A percentile compares a stretch with the other conserved stretches of the same genome.
These are phyloP conservation scores for Sepioteuthis lessoniana DNA, from an alignment of 2,888 invertebrate genomes.

Conservation along the genomic window DNA sequence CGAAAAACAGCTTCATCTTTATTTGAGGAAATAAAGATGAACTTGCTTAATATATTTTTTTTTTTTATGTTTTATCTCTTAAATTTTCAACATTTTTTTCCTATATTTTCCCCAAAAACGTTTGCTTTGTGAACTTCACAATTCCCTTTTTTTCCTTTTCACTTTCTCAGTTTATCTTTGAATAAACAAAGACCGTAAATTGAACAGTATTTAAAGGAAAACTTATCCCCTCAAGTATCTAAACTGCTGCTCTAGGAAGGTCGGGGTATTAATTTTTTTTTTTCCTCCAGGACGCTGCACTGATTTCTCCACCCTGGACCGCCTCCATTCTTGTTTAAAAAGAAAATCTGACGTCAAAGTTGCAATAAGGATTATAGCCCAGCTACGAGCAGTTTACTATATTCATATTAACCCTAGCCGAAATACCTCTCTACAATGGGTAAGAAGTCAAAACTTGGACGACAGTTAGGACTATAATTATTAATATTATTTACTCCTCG, in stretches of 20 bases:
- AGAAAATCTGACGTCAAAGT: neutral
- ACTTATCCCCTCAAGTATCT: neutral
- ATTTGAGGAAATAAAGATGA: too few species aligned
- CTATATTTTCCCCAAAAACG: neutral
- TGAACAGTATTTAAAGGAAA: neutral
- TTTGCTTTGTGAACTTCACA: neutral
- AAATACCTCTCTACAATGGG: too few species aligned
- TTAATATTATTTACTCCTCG: too few species aligned
- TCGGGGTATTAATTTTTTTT: neutral
- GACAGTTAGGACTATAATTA: too few species aligned
- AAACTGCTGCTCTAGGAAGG: neutral
- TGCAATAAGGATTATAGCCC: neutral
- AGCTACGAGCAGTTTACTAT: too few species aligned
- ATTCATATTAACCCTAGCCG: too few species aligned
- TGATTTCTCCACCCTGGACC: neutral
- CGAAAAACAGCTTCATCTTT: too few species aligned
- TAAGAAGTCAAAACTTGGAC: too few species aligned
- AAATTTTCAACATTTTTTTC: neutral
- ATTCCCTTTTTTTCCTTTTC: neutral
- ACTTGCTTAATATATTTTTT: too few species aligned
- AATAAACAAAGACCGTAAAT: neutral
- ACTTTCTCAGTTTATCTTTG: neutral
- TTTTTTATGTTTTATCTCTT: neutral
- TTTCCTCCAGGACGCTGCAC: neutral
- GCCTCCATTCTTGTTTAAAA: neutral